phyloP scores from a whole-genome alignment of 2,797 vertebrate genomes.

The Argyrosomus regius region DNA sequence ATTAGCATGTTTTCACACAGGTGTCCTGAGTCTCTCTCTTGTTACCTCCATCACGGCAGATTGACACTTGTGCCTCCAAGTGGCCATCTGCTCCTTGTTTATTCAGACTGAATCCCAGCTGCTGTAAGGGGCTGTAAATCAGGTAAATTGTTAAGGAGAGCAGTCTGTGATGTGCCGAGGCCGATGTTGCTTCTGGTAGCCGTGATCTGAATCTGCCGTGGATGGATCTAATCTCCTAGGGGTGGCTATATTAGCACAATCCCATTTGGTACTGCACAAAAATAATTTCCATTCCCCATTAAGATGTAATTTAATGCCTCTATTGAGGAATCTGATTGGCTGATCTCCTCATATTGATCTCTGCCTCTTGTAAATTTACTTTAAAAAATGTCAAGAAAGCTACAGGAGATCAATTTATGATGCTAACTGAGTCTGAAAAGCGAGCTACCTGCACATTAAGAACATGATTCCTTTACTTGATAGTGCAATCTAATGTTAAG shows the following conservation, averaged over 20 bases:
- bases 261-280: background rate
- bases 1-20: slow-evolving; percentile 54
- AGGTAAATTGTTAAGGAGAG: slow-evolving; percentile 61
- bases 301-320: slow-evolving; percentile 31
- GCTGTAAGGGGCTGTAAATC: slow-evolving; percentile 59
- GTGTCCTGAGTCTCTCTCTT: slow-evolving; percentile 38
- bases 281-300: slow-evolving; percentile 34
- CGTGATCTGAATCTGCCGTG: slow-evolving; percentile 14
- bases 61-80: slow-evolving; percentile 67
- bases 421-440: slow-evolving; percentile 54
- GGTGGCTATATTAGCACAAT: slow-evolving; percentile 11
- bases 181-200: slow-evolving; percentile 26
- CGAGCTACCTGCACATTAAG: slow-evolving; percentile 41
- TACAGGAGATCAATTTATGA: slow-evolving; percentile 47
- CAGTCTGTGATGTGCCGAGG: slow-evolving; percentile 32
- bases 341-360: slow-evolving; percentile 44
- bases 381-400: slow-evolving; percentile 50
- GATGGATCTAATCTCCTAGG: slow-evolving; percentile 19
- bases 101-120: slow-evolving; percentile 54
- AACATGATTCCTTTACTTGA: slow-evolving; percentile 38
- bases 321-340: slow-evolving; percentile 26
- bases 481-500: slow-evolving; percentile 34
- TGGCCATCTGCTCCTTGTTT: slow-evolving; percentile 75
- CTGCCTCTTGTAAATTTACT: slow-evolving; percentile 53
- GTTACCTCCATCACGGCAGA: slow-evolving; percentile 44